These are phyloP conservation scores for Triplophysa rosa DNA, from an alignment of 2,113 vertebrate species.

Conservation along the genomic window DNA sequence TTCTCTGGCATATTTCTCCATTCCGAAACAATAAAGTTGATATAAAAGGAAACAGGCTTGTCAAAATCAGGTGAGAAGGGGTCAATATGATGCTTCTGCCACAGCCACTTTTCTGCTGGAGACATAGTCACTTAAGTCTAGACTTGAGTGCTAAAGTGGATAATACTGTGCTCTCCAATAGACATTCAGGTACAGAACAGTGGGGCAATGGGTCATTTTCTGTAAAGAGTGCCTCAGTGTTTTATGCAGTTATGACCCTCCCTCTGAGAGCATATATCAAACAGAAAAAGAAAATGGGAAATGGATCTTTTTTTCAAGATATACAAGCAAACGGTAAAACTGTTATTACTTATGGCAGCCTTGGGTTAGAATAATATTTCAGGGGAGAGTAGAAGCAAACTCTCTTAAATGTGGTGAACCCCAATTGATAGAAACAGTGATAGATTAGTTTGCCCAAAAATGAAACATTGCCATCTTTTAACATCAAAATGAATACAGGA, in stretches of 20 bases:
- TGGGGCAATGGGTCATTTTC: conserved; percentile 24
- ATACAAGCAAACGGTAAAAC: background rate
- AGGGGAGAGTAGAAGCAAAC: background rate
- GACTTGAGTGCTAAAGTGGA: conserved; percentile 55
- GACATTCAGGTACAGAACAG: conserved; percentile 20
- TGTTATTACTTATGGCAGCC: background rate
- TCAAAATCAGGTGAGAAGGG: conserved; percentile 3
- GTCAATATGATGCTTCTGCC: background rate
- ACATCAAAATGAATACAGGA: too few relatives aligned
- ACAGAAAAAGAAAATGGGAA: conserved; percentile 8
- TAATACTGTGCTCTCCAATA: conserved; percentile 47
- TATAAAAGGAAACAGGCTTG: conserved; percentile 19
- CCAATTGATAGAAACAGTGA: background rate
- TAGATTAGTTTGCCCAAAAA: too few relatives aligned
- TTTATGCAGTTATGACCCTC: conserved; percentile 32
- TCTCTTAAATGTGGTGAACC: background rate
- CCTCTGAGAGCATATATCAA: conserved; percentile 3
- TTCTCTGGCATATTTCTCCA: conserved; percentile 5
- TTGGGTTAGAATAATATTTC: background rate
- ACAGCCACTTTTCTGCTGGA: conserved; percentile 29
- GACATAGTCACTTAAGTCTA: conserved; percentile 41
- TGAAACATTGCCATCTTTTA: too few relatives aligned
- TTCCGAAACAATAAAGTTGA: background rate
- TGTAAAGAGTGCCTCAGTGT: conserved; percentile 35
- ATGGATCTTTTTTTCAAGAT: background rate